A percentile compares a stretch with the other conserved stretches of the same genome.
phyloP scores from a whole-genome alignment of 2,113 vertebrate species.

The Danionella cerebrum region DNA sequence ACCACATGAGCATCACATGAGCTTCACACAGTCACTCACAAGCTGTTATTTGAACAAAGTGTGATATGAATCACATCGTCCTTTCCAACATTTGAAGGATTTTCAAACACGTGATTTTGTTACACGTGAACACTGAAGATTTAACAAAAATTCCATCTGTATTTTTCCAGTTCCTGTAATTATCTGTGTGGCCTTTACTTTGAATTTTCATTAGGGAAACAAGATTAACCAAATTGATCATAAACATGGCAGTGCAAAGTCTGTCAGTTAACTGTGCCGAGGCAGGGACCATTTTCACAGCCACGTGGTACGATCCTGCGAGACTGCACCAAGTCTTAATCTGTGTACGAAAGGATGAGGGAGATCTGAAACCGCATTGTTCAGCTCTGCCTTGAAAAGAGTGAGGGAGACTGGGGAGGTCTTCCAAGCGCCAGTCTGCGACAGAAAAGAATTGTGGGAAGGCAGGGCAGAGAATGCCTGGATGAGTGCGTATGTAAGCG shows the following conservation, averaged over 20 bases:
- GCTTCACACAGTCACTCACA: too few relatives aligned
- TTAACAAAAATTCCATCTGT: too few relatives aligned
- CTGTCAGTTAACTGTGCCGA: neutral
- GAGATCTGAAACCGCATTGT: neutral
- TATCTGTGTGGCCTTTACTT: too few relatives aligned
- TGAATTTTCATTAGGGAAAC: too few relatives aligned
- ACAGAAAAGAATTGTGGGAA: slow-evolving; percentile 10
- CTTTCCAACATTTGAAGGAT: too few relatives aligned
- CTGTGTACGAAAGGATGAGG: slow-evolving; percentile 21
- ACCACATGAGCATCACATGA: too few relatives aligned
- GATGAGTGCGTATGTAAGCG: slow-evolving; percentile 50
- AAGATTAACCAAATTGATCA: too few relatives aligned
- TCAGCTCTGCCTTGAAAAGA: slow-evolving; percentile 24
- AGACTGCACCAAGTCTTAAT: slow-evolving; percentile 39
- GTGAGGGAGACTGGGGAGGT: slow-evolving; percentile 14
- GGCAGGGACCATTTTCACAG: neutral
- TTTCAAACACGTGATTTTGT: too few relatives aligned
- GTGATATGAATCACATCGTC: too few relatives aligned
- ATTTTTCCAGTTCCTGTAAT: too few relatives aligned
- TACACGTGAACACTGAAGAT: too few relatives aligned
- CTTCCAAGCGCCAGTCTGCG: slow-evolving; percentile 30
- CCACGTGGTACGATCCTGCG: slow-evolving; percentile 40
- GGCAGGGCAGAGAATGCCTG: slow-evolving; percentile 32
- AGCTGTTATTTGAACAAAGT: too few relatives aligned
- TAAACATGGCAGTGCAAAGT: neutral